Conservation (phyloP, 2,888 invertebrate species). For the Nasonovia ribisnigri region DNA sequence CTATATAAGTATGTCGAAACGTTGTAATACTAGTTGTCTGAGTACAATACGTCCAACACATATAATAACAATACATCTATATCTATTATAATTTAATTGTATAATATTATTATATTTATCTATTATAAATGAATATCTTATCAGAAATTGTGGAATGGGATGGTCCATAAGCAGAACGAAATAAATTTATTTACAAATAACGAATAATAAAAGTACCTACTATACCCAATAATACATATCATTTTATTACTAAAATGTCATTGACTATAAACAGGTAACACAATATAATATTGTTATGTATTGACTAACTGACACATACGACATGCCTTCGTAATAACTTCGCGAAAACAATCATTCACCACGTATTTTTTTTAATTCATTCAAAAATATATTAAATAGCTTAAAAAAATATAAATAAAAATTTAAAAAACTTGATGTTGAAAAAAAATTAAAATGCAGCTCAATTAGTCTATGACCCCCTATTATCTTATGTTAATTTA, state of each 20-base stretch:
- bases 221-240: background rate
- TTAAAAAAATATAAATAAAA: background rate
- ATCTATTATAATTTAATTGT: background rate
- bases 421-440: background rate
- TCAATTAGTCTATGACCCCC: background rate
- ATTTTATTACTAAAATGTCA: background rate
- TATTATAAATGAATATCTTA: background rate
- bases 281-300: background rate
- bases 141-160: background rate
- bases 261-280: background rate
- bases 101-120: background rate
- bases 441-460: background rate
- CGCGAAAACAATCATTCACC: background rate
- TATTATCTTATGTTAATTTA: constrained; percentile 24
- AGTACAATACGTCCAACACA: background rate
- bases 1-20: background rate
- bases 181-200: background rate
- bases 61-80: background rate
- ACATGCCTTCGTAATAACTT: background rate
- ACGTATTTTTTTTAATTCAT: background rate
- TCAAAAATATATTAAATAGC: background rate
- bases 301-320: background rate
- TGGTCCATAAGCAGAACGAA: background rate
- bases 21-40: background rate
- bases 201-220: background rate